A percentile compares a stretch with the other conserved stretches of the same genome.
These are phyloP conservation scores for Neodontobutis hainanensis DNA, from an alignment of 2,113 vertebrate species.

Conservation along the genomic window DNA sequence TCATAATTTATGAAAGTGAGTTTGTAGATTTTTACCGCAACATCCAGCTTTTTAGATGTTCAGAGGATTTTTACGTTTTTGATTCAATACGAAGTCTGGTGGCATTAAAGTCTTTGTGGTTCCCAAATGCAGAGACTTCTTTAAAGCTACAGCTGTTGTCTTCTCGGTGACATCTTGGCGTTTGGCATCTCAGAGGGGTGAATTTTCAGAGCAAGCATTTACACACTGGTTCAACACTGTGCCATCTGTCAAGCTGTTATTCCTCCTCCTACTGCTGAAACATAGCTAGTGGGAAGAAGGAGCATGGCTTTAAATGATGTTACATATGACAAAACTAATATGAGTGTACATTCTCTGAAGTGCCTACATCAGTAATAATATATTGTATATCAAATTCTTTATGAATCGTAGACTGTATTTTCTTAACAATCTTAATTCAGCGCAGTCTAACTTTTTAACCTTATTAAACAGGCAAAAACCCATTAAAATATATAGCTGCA, in stretches of 20 bases:
- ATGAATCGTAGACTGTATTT: too few relatives aligned
- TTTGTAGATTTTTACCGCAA: not conserved
- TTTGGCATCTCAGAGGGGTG: constrained; percentile 31
- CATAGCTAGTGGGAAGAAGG: constrained; percentile 1
- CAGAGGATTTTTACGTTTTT: constrained; percentile 2
- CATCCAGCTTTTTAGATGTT: not conserved
- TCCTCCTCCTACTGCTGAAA: constrained; percentile 10
- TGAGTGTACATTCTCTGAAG: not conserved
- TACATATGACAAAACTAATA: not conserved
- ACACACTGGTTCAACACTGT: constrained; percentile 22
- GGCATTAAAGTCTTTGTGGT: not conserved
- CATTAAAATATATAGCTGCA: too few relatives aligned
- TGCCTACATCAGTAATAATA: not conserved
- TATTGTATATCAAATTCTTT: not conserved
- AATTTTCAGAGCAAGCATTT: constrained; percentile 36
- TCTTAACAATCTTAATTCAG: too few relatives aligned
- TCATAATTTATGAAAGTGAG: not conserved
- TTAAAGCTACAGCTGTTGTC: constrained; percentile 47
- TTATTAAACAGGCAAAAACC: too few relatives aligned
- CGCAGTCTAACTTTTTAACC: too few relatives aligned
- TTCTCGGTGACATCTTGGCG: constrained; percentile 19
- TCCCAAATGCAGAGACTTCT: constrained; percentile 18
- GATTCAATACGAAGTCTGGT: constrained; percentile 2
- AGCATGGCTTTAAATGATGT: not conserved
- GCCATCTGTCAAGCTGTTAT: constrained; percentile 50